Percentiles rank a stretch among this genome's conserved stretches.
These are phyloP conservation scores for Laticauda colubrina DNA, from an alignment of 2,113 vertebrate genomes.

Conservation along the genomic window DNA sequence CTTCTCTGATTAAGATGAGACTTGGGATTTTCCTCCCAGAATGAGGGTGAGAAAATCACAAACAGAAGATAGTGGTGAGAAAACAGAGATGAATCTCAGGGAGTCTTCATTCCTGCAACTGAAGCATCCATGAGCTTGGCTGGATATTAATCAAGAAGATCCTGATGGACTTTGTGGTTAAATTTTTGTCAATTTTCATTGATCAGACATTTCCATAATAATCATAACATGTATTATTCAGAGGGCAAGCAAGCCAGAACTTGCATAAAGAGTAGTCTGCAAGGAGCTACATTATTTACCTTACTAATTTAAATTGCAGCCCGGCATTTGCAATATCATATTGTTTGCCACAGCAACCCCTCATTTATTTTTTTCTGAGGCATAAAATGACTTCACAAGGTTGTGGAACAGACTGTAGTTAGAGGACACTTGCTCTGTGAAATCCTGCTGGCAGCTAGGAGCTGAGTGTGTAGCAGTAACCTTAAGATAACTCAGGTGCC, in stretches of 20 bases:
- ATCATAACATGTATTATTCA: slow-evolving; percentile 21
- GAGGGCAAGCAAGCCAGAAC: neutral
- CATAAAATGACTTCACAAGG: slow-evolving; percentile 53
- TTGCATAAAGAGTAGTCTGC: neutral
- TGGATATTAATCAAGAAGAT: slow-evolving; percentile 10
- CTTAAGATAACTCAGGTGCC: slow-evolving; percentile 70
- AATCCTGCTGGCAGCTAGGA: slow-evolving; percentile 68
- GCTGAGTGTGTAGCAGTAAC: slow-evolving; percentile 54
- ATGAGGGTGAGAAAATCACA: neutral
- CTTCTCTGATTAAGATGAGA: neutral
- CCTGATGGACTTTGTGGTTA: slow-evolving; percentile 24
- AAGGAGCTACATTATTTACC: slow-evolving; percentile 17
- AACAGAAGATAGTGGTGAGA: neutral
- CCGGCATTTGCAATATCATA: slow-evolving; percentile 11
- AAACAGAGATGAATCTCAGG: neutral
- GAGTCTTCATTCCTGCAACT: neutral
- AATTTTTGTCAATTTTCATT: slow-evolving; percentile 17
- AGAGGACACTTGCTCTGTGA: slow-evolving; percentile 51
- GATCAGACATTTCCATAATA: slow-evolving; percentile 10
- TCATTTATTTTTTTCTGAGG: slow-evolving; percentile 41
- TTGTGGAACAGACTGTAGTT: slow-evolving; percentile 60
- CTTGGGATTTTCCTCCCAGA: neutral
- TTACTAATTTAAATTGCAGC: slow-evolving; percentile 39
- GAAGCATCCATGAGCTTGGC: neutral
- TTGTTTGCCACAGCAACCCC: slow-evolving; percentile 39